These are phyloP conservation scores for Chaetoderma sp. DNA, from an alignment of 2,888 invertebrate genomes.

Conservation along the genomic window DNA sequence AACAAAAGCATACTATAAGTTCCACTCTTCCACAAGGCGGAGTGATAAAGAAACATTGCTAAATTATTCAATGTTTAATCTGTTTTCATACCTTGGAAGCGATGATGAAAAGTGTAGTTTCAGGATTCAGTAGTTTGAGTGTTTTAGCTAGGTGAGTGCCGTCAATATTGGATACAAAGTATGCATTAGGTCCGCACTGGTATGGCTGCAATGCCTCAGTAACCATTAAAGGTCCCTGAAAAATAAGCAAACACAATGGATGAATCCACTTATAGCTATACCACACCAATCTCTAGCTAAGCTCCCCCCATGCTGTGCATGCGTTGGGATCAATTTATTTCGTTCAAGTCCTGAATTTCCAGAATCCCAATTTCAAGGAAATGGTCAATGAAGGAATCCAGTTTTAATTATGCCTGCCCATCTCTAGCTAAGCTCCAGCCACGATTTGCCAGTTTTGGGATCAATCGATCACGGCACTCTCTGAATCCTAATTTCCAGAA, in stretches of 20 bases:
- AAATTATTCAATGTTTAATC: too few species aligned
- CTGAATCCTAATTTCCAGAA: too few species aligned
- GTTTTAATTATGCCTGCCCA: too few species aligned
- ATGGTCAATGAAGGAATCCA: neutral
- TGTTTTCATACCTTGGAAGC: slow-evolving; percentile 84
- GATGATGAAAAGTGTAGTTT: slow-evolving; percentile 96
- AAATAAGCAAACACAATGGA: neutral
- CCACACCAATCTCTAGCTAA: slow-evolving; percentile 81
- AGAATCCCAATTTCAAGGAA: too few species aligned
- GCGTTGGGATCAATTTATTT: neutral
- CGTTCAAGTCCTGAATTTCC: too few species aligned
- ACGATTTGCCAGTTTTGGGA: too few species aligned
- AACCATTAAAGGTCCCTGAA: slow-evolving; percentile 95
- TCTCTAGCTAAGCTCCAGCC: too few species aligned
- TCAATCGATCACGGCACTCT: too few species aligned
- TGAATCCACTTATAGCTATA: too few species aligned
- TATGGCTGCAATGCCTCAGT: slow-evolving; percentile 93
- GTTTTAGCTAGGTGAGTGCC: slow-evolving; percentile 97
- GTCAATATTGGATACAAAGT: slow-evolving; percentile 99
- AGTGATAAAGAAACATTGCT: too few species aligned
- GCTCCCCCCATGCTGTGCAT: slow-evolving; percentile 98
- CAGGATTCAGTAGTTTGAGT: slow-evolving; percentile 88
- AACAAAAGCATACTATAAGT: too few species aligned
- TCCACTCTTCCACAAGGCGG: too few species aligned
- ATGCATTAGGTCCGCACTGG: slow-evolving; percentile 85